Percentiles rank a stretch among this genome's conserved stretches.
Evolutionary conservation across 2,888 invertebrate species (phyloP).

Genomic region (Polyommatus icarus): DNA sequence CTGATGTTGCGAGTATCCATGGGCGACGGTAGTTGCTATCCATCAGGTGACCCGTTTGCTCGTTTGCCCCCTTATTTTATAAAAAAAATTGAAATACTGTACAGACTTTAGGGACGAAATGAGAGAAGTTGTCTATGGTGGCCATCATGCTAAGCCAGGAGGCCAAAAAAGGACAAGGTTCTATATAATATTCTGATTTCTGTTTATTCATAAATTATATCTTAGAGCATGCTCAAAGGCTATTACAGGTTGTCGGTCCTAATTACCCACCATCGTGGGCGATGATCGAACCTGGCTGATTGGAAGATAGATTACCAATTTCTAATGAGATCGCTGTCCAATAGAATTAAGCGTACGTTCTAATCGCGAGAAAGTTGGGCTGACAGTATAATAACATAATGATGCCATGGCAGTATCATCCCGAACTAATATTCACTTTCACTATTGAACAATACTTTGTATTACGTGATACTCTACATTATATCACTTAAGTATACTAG

Average conservation of each 20-base stretch:
- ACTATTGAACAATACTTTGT: conserved; percentile 1
- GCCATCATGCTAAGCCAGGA: no score
- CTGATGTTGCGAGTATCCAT: no score
- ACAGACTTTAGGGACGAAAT: no score
- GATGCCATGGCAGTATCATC: conserved; percentile 1
- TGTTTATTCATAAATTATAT: no score
- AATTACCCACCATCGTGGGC: neutral
- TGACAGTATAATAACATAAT: conserved; percentile 11
- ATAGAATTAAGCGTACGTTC: conserved; percentile 14
- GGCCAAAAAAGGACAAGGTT: no score
- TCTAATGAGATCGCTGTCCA: conserved; percentile 15
- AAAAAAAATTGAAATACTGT: no score
- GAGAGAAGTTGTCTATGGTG: no score
- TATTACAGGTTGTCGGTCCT: neutral
- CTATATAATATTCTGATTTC: no score
- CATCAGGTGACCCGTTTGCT: no score
- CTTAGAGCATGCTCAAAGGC: no score
- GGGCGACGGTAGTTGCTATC: no score
- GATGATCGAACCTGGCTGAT: neutral
- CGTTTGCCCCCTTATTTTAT: no score
- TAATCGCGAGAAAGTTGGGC: conserved; percentile 11
- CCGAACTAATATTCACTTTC: conserved; percentile 19
- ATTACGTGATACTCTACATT: conserved; percentile 9
- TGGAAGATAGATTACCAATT: conserved; percentile 9
- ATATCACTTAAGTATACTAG: neutral